These are phyloP conservation scores for Latrodectus hesperus DNA, from an alignment of 2,888 invertebrate species.

Conservation along the genomic window DNA sequence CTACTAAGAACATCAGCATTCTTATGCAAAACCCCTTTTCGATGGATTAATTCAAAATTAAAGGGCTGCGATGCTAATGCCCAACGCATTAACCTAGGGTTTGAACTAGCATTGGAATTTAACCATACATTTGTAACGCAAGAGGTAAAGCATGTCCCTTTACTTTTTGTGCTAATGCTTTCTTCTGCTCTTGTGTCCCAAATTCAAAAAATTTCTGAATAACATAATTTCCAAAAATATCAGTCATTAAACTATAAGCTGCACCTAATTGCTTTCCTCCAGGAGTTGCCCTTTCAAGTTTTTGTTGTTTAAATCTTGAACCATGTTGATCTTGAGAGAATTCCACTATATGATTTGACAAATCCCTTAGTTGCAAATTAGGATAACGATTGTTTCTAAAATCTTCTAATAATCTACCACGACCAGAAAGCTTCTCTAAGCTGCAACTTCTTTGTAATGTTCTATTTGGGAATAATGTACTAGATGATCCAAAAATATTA, in stretches of 20 bases:
- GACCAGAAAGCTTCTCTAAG: constrained; percentile 78
- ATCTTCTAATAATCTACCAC: constrained; percentile 95
- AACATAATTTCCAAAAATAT: constrained; percentile 99
- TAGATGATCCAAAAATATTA: constrained; percentile 85
- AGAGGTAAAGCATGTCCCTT: constrained; percentile 92
- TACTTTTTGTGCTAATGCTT: constrained; percentile 92
- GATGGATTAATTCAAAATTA: no score
- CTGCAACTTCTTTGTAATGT: constrained; percentile 70
- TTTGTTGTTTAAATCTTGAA: constrained; percentile 98
- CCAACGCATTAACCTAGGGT: no score
- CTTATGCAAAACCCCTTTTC: no score
- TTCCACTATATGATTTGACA: constrained; percentile 98
- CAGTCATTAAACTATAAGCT: constrained; percentile 98
- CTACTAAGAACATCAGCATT: no score
- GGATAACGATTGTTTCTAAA: constrained; percentile 84
- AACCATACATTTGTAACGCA: constrained; percentile 99
- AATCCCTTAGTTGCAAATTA: constrained; percentile 85
- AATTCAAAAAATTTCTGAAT: constrained; percentile 99
- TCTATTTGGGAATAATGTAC: constrained; percentile 80
- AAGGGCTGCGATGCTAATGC: no score
- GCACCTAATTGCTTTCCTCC: constrained; percentile 96
- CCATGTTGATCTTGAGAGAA: constrained; percentile 99
- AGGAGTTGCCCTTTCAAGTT: constrained; percentile 95
- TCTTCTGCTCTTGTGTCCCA: constrained; percentile 97
- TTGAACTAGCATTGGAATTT: no score